Evolutionary conservation across 2,797 vertebrate genomes (phyloP).

Genomic region (Cryptoprocta ferox): DNA sequence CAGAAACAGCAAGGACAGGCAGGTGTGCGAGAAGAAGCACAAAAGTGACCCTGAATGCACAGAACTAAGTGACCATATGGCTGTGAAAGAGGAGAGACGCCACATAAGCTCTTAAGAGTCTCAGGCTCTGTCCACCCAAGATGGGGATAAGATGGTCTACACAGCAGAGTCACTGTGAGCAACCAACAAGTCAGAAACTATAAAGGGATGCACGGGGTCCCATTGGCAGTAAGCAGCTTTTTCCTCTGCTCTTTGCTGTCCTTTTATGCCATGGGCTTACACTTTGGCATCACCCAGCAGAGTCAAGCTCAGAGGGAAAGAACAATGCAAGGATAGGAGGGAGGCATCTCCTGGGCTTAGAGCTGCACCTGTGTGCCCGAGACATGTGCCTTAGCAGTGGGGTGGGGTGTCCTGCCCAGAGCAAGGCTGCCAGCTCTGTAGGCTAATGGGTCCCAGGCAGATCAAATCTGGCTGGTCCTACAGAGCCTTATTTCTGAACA

Average conservation of each 20-base stretch:
- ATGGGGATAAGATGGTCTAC: background rate
- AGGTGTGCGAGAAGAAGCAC: background rate
- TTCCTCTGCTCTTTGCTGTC: background rate
- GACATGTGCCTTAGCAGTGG: background rate
- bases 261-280: background rate
- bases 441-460: background rate
- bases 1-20: background rate
- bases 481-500: background rate
- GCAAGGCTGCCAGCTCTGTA: background rate
- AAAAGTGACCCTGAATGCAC: background rate
- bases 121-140: background rate
- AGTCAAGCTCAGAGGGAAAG: background rate
- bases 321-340: background rate
- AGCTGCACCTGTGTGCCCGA: background rate
- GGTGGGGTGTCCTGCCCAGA: background rate
- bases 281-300: background rate
- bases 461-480: background rate
- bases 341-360: background rate
- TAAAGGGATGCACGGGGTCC: background rate
- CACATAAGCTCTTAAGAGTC: constrained; percentile 16
- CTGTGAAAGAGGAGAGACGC: constrained; percentile 39
- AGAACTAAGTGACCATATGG: background rate
- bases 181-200: background rate
- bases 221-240: background rate
- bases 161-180: background rate